These are phyloP conservation scores for Oreochromis spilurus DNA, from an alignment of 2,113 vertebrate species.

Conservation along the genomic window DNA sequence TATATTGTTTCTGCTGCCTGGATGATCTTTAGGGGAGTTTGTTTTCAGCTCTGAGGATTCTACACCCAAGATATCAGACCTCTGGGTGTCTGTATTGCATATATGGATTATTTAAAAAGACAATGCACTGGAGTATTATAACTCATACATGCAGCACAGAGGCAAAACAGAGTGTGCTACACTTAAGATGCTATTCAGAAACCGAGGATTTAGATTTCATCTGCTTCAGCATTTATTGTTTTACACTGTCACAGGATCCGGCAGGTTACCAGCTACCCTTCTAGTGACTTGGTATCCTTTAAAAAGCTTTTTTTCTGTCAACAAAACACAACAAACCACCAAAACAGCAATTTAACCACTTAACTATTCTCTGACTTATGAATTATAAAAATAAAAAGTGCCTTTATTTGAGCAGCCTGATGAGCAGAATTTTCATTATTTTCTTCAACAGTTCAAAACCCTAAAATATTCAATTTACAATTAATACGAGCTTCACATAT, in stretches of 20 bases:
- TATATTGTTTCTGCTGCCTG: slow-evolving; percentile 56
- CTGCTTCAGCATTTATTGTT: neutral
- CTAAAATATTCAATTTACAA: neutral
- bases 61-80: neutral
- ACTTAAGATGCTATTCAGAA: neutral
- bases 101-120: neutral
- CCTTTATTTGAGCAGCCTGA: neutral
- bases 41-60: neutral
- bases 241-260: neutral
- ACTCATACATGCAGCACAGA: neutral
- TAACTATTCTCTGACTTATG: neutral
- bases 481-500: neutral
- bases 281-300: neutral
- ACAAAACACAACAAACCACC: neutral
- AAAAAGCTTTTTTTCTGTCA: neutral
- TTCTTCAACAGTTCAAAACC: neutral
- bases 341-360: neutral
- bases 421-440: neutral
- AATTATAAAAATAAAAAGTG: neutral
- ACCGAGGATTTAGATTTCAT: neutral
- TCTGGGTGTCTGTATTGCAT: neutral
- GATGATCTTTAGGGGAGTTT: slow-evolving; percentile 24
- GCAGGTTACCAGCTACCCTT: neutral
- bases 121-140: neutral
- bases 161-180: neutral